Evolutionary conservation across 2,888 invertebrate genomes (phyloP), one percentile per base, ranked within the genome.

Genomic region (Agrochola litura): DNA sequence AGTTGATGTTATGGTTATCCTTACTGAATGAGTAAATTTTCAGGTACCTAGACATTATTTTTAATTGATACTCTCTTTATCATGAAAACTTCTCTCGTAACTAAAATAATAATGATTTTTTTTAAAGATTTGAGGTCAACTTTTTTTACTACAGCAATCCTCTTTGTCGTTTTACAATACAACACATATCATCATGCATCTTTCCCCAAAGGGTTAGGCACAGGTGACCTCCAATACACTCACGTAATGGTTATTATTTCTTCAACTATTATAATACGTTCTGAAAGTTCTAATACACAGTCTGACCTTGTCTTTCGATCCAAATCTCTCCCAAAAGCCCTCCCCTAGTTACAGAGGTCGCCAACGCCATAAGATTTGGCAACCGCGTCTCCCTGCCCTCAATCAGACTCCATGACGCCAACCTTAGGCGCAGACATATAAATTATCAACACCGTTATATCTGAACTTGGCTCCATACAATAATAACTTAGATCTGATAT

Each of bases 321-420:
- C 14, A 14, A 58, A 25, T 49, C 54, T 37, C 0, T 9, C 10
- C 19, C 12, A 69, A 14, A 25, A 46, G 14, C n/a, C 37, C 0
- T 43, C 2, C 30, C 22, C 10, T 14, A 63, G 56, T 64, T 30
- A 12, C 64, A 63, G 56, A 70, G 70, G 86, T 77, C 72, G 49
- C 25, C 22, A n/a, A 41, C 3, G 46, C 76, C 70, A 73, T 78
- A 75, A 74, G 67, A 86, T 76, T 87, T 88, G 87, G 80, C 87
- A 82, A 76, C 68, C 41, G 49, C 70, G 25, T 79, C 69, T 74
- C 56, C 65, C 54, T n/a, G 9, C n/a, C 70, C 43, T 41, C 65
- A 25, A 79, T 72, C 79, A 87, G 88, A 88, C 89, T 49, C 37
- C 52, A 37, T 19, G 88, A 81, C 89, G 86, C 89, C 88, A 30